Percentiles rank a stretch among this genome's conserved stretches.
phyloP scores from a whole-genome alignment of 2,888 invertebrate species.

The Aphrophora alni region DNA sequence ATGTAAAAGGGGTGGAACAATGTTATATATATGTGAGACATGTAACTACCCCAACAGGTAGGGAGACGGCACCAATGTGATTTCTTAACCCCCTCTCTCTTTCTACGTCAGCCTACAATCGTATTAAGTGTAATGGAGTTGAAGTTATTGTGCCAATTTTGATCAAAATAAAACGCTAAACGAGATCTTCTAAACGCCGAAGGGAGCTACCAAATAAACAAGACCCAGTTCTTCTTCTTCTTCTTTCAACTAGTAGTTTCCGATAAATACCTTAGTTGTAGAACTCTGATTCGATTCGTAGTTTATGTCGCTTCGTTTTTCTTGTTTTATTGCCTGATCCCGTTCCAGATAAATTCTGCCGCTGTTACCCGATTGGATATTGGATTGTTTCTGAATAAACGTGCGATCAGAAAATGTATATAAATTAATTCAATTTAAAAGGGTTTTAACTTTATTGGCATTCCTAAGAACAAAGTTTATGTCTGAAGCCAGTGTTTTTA shows the following conservation, averaged over 20 bases:
- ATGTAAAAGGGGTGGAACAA: slow-evolving; percentile 6
- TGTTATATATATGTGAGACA: slow-evolving; percentile 3
- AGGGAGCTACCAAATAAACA: slow-evolving; percentile 32
- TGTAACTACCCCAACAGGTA: slow-evolving; percentile 23
- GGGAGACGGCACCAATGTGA: slow-evolving; percentile 3
- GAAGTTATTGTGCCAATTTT: slow-evolving; percentile 43
- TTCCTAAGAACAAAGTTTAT: no score
- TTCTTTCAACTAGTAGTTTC: background rate
- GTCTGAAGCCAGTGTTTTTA: background rate
- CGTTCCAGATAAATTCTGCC: background rate
- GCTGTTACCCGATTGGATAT: background rate
- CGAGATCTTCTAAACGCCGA: slow-evolving; percentile 33
- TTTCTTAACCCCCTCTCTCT: slow-evolving; percentile 12
- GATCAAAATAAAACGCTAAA: slow-evolving; percentile 42
- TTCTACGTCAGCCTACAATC: background rate
- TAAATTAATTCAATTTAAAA: background rate
- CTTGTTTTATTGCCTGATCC: background rate
- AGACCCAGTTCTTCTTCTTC: background rate
- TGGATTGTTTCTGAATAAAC: background rate
- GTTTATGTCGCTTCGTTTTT: slow-evolving; percentile 11
- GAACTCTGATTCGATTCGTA: slow-evolving; percentile 20
- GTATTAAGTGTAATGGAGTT: slow-evolving; percentile 40
- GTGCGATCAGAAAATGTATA: background rate
- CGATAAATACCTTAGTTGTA: slow-evolving; percentile 34
- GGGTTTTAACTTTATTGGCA: no score